Evolutionary conservation across 2,113 vertebrate genomes (phyloP).

Genomic region (Athene noctua): DNA sequence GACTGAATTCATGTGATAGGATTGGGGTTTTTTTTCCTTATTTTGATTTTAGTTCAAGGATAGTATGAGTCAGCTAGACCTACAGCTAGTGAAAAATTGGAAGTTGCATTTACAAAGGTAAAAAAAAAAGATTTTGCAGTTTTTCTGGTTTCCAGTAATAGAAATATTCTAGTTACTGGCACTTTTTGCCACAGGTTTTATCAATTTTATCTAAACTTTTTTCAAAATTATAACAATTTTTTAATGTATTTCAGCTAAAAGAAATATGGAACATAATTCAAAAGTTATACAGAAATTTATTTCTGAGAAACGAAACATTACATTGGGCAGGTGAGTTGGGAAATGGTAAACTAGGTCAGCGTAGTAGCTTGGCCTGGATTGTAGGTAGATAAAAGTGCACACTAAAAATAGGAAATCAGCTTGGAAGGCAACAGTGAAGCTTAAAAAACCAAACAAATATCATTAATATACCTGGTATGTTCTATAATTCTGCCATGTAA

Average conservation of each 20-base stretch:
- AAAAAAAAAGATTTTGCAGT: background rate
- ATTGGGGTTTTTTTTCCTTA: background rate
- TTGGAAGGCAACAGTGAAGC: background rate
- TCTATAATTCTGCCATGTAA: background rate
- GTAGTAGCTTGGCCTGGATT: background rate
- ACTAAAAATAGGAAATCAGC: background rate
- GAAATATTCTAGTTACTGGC: background rate
- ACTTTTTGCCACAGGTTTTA: background rate
- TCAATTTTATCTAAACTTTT: background rate
- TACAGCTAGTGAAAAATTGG: background rate
- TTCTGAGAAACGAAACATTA: background rate
- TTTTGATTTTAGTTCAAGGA: background rate
- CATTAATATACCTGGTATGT: background rate
- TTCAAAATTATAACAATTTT: background rate
- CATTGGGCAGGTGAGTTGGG: background rate
- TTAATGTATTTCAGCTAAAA: background rate
- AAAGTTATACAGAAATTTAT: background rate
- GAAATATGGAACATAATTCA: background rate
- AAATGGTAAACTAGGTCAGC: background rate
- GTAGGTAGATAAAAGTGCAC: background rate
- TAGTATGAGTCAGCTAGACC: background rate
- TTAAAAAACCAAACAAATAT: background rate
- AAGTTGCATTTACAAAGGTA: background rate
- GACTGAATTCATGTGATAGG: background rate
- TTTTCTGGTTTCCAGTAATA: background rate